Evolutionary conservation across 2,888 invertebrate species (phyloP).

Genomic region (Athripsodes cinereus): DNA sequence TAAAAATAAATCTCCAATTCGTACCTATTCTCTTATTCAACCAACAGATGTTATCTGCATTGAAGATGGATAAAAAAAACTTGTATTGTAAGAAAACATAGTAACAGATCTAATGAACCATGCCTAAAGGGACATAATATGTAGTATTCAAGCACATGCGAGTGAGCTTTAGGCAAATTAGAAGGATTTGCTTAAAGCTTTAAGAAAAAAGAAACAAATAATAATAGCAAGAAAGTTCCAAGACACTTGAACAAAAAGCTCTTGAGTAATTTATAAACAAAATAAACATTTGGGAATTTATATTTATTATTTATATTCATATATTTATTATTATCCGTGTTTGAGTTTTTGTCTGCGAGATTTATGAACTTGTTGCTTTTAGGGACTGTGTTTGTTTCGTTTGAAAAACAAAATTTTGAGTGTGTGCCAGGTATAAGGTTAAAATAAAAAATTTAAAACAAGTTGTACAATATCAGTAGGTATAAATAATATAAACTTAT

Average conservation of each 20-base stretch:
- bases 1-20: neutral
- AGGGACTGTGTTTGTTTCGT: too few species aligned
- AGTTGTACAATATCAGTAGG: too few species aligned
- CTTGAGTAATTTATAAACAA: neutral
- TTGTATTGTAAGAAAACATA: neutral
- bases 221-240: neutral
- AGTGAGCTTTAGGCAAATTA: neutral
- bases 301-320: neutral
- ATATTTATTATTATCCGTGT: too few species aligned
- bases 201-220: neutral
- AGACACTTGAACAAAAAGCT: neutral
- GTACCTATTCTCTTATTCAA: neutral
- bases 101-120: neutral
- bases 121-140: constrained; percentile 3
- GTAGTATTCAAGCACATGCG: neutral
- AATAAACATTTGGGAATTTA: neutral
- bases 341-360: too few species aligned
- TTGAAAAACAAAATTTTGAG: too few species aligned
- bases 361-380: too few species aligned
- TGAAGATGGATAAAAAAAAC: neutral
- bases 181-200: neutral
- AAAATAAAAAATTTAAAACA: too few species aligned
- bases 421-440: too few species aligned
- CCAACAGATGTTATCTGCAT: constrained; percentile 2
- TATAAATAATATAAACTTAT: too few species aligned